These are phyloP conservation scores for Menidia beryllina DNA, from an alignment of 2,113 vertebrate genomes.

Conservation along the genomic window DNA sequence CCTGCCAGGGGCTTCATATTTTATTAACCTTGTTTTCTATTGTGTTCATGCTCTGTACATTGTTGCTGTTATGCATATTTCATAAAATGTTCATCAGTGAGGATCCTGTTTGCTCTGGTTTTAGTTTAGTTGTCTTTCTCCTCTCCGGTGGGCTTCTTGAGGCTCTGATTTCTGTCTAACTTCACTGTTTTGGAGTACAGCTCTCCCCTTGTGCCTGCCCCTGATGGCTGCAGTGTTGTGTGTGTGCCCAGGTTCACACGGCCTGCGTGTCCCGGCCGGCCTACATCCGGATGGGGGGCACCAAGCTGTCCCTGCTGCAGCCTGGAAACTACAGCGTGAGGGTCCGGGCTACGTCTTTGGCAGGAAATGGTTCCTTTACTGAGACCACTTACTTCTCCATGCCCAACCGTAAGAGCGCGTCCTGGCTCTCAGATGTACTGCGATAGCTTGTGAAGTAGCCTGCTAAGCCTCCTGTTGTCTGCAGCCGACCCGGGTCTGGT, in stretches of 20 bases:
- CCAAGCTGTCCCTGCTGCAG: conserved; percentile 84
- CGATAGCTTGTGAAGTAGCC: conserved; percentile 13
- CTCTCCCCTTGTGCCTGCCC: not conserved
- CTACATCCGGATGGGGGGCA: conserved; percentile 84
- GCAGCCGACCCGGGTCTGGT: conserved; percentile 84
- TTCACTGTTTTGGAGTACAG: not conserved
- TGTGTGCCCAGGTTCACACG: conserved; percentile 78
- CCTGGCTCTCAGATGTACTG: not conserved
- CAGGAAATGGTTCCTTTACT: conserved; percentile 95
- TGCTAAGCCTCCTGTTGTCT: conserved; percentile 48
- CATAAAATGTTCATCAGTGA: too few relatives aligned
- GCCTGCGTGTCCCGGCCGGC: conserved; percentile 89
- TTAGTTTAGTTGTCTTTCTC: too few relatives aligned
- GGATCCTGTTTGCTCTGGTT: too few relatives aligned
- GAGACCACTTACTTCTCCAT: conserved; percentile 90
- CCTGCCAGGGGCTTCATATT: not conserved
- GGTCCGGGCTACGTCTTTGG: conserved; percentile 92
- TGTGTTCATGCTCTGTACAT: not conserved
- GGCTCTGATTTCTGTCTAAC: too few relatives aligned
- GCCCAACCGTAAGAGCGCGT: conserved; percentile 86
- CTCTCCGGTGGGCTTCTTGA: too few relatives aligned
- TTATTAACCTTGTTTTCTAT: not conserved
- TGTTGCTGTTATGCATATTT: too few relatives aligned
- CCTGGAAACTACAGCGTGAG: conserved; percentile 95
- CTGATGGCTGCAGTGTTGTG: not conserved